phyloP scores from a whole-genome alignment of 2,888 invertebrate genomes.

The Drosophila infuscata region DNA sequence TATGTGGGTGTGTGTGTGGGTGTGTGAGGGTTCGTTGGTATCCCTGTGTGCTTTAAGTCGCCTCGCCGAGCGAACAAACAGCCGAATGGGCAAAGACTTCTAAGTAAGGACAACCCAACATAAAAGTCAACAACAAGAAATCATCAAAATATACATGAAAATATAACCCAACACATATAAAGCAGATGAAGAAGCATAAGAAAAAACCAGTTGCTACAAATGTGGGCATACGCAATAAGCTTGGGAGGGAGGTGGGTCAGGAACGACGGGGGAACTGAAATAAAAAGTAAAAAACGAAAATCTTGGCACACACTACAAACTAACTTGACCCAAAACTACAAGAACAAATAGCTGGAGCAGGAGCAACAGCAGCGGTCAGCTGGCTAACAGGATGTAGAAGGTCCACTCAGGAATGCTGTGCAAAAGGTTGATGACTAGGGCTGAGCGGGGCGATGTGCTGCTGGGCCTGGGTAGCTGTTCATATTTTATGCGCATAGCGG shows the following conservation, averaged over 20 bases:
- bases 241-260: background rate
- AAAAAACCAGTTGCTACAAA: conserved; percentile 64
- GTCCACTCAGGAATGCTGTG: background rate
- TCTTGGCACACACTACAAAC: conserved; percentile 66
- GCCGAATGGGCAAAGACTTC: background rate
- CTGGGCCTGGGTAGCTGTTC: conserved; percentile 45
- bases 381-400: conserved; percentile 13
- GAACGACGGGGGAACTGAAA: conserved; percentile 7
- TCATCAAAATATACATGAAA: conserved; percentile 52
- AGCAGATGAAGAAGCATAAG: conserved; percentile 23
- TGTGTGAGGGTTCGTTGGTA: background rate
- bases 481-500: conserved; percentile 81
- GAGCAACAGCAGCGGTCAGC: conserved; percentile 36
- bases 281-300: conserved; percentile 52
- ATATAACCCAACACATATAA: conserved; percentile 47
- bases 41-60: background rate
- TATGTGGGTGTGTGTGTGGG: too few species aligned
- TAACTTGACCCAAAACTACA: conserved; percentile 75
- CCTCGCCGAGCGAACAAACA: conserved; percentile 1
- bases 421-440: background rate
- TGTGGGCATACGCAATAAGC: conserved; percentile 46
- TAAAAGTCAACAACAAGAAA: conserved; percentile 74
- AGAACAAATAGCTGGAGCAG: conserved; percentile 63
- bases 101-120: conserved; percentile 30
- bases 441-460: background rate